Evolutionary conservation across 2,888 invertebrate species (phyloP), one percentile per base, ranked within the genome.

Genomic region (Choristoneura rosaceana): DNA sequence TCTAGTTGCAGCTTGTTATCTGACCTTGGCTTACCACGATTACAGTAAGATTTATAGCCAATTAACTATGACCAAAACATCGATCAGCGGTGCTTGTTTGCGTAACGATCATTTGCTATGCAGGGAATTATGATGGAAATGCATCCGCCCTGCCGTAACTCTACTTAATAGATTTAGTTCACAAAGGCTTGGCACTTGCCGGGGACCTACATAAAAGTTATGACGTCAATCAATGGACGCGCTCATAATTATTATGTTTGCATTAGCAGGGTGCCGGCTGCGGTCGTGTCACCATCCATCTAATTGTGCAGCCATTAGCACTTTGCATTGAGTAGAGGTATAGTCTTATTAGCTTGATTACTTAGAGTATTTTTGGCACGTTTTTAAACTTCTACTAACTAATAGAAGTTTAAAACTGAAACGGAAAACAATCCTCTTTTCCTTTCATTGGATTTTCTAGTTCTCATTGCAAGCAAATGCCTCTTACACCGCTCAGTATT

Each of bases 161-260:
- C 67, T 43, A 63, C 50, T 60, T 62, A 60, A 55, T 67, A 63
- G 59, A 41, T 34, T 43, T 38, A 38, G 61, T 61, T 61, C 59
- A 73, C 73, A 65, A 75, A 75, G 76, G 75, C 74, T 71, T 68
- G 75, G 43, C 68, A 70, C 73, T 74, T 64, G 65, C 58, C 47
- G 33, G 41, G 45, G 68, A 71, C 70, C 76, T 73, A 71, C 71
- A 71, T 58, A 74, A 70, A 70, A 73, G 68, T 64, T 59, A 75
- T 80, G 81, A 82, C 81, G 80, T 83, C 81, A 64, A 17, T 67
- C 61, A 82, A 78, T 78, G 77, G 80, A 79, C 78, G 79, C 79
- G 80, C 80, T 80, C 76, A 79, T 77, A 71, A 52, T 59, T 50
- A 68, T 68, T 64, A 67, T 68, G 50, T 64, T 50, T 59, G 55